A percentile compares a stretch with the other conserved stretches of the same genome.
Evolutionary conservation across 2,797 vertebrate species (phyloP).

Genomic region (Dromococcyx pavoninus): DNA sequence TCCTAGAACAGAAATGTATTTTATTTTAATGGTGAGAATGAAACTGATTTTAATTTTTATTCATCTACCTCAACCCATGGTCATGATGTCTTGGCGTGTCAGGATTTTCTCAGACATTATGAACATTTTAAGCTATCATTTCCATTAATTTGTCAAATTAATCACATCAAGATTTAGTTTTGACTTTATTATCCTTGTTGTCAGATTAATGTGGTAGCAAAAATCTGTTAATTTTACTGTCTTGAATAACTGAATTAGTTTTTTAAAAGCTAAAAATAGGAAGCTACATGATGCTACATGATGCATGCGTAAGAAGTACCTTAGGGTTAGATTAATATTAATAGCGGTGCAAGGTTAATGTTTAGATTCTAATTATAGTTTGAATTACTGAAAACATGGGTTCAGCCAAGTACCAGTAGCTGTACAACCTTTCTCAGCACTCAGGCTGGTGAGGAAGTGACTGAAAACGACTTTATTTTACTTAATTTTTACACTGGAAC

Average conservation of each 20-base stretch:
- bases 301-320: not conserved
- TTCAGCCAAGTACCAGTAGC: not conserved
- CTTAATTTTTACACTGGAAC: not conserved
- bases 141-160: not conserved
- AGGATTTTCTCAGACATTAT: not conserved
- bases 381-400: not conserved
- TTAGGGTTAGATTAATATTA: not conserved
- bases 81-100: not conserved
- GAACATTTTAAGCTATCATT: not conserved
- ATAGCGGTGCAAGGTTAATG: not conserved
- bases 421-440: not conserved
- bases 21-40: not conserved
- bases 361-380: not conserved
- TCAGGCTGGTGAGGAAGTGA: not conserved
- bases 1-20: not conserved
- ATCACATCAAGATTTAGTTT: not conserved
- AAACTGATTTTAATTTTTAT: not conserved
- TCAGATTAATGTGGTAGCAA: not conserved
- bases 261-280: not conserved
- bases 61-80: not conserved
- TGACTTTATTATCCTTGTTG: not conserved
- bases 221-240: not conserved
- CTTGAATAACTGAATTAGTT: not conserved
- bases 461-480: not conserved
- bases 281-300: not conserved